phyloP scores from a whole-genome alignment of 2,888 invertebrate species.

The Hemistola chrysoprasaria region DNA sequence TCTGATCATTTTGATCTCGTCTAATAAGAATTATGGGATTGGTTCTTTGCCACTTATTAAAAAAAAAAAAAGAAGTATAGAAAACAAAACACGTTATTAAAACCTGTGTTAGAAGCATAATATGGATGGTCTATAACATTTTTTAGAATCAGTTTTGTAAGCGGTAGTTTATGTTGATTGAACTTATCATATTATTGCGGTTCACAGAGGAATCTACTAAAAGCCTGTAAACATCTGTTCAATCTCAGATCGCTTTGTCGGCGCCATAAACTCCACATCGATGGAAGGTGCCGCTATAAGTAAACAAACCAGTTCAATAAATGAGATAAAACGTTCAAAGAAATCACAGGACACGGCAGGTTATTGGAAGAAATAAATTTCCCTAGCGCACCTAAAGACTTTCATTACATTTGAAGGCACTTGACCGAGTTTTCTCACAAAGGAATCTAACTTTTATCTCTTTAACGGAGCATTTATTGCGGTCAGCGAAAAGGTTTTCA shows the following conservation, averaged over 20 bases:
- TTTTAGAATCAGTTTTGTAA: slow-evolving; percentile 11
- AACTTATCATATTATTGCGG: slow-evolving; percentile 3
- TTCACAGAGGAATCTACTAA: slow-evolving; percentile 13
- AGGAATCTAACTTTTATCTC: slow-evolving; percentile 69
- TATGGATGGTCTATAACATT: too few relatives aligned
- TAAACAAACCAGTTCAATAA: slow-evolving; percentile 29
- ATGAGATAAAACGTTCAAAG: slow-evolving; percentile 35
- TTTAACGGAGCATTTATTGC: slow-evolving; percentile 68
- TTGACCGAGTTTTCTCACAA: slow-evolving; percentile 65
- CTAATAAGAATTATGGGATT: too few relatives aligned
- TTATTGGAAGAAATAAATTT: slow-evolving; percentile 58
- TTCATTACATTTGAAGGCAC: slow-evolving; percentile 69
- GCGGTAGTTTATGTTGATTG: too few relatives aligned
- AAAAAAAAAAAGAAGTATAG: too few relatives aligned
- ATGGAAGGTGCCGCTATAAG: slow-evolving; percentile 28
- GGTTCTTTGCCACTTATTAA: too few relatives aligned
- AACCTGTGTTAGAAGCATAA: too few relatives aligned
- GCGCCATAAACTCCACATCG: slow-evolving; percentile 20
- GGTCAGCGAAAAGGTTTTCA: slow-evolving; percentile 59
- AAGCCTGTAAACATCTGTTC: slow-evolving; percentile 21
- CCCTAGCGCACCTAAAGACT: slow-evolving; percentile 54
- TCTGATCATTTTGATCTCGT: too few relatives aligned
- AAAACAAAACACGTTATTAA: too few relatives aligned
- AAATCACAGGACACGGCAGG: slow-evolving; percentile 27
- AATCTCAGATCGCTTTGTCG: slow-evolving; percentile 25